A percentile compares a stretch with the other conserved stretches of the same genome.
Conservation (phyloP, 1,140 invertebrate genomes). For the Brachionus plicatilis region DNA sequence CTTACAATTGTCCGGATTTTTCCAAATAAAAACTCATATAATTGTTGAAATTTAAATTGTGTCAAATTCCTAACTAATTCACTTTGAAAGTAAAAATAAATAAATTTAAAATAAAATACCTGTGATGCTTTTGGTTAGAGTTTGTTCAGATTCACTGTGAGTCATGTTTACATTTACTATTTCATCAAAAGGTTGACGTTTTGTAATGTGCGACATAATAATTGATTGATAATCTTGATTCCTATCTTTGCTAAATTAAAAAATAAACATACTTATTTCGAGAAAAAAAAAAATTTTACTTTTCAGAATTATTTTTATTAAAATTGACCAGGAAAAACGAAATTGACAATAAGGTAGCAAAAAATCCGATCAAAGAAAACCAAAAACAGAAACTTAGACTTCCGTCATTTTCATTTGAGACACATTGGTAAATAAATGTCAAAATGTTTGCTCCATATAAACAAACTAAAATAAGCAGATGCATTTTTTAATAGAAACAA, state of each 20-base stretch:
- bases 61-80: neutral
- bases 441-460: neutral
- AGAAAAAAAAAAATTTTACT: neutral
- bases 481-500: neutral
- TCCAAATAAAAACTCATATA: neutral
- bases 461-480: neutral
- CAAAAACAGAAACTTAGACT: slow-evolving; percentile 31
- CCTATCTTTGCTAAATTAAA: neutral
- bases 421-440: neutral
- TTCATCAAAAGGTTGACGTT: neutral
- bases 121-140: neutral
- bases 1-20: neutral
- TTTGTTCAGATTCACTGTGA: neutral
- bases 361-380: slow-evolving; percentile 31
- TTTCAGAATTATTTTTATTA: neutral
- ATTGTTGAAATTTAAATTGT: neutral
- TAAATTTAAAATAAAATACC: neutral
- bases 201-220: neutral
- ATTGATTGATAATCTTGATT: neutral
- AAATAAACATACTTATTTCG: neutral
- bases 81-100: neutral
- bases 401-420: neutral
- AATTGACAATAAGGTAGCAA: neutral
- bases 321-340: neutral
- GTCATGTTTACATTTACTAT: neutral